phyloP scores from a whole-genome alignment of 2,113 vertebrate species.

The Pelecanoides urinatrix region DNA sequence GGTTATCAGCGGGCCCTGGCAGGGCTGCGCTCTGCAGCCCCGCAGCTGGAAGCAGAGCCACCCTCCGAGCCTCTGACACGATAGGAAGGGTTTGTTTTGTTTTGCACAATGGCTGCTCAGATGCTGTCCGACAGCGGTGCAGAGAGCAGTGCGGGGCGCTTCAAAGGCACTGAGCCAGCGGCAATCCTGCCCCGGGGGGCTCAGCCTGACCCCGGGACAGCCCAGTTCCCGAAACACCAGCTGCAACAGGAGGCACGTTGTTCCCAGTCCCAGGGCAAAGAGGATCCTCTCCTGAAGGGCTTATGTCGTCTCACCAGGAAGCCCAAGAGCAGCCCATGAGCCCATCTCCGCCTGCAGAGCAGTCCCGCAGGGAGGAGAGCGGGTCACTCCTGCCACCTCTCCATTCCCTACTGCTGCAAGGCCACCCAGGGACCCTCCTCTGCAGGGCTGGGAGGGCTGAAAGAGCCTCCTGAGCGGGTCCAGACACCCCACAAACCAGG shows the following conservation, averaged over 20 bases:
- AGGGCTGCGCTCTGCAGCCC: background rate
- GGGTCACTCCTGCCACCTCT: background rate
- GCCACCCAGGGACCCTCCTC: background rate
- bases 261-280: background rate
- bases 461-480: background rate
- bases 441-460: background rate
- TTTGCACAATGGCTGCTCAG: slow-evolving; percentile 20
- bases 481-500: background rate
- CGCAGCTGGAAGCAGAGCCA: slow-evolving; percentile 11
- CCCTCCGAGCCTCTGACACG: background rate
- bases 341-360: background rate
- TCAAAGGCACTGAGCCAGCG: background rate
- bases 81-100: slow-evolving; percentile 25
- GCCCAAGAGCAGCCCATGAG: background rate
- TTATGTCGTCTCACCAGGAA: background rate
- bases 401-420: background rate
- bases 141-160: background rate
- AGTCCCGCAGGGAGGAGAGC: background rate
- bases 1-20: slow-evolving; percentile 21
- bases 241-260: background rate
- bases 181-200: rapidly evolving
- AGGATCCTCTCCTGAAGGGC: background rate
- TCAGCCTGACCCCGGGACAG: background rate
- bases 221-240: rapidly evolving
- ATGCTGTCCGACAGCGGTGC: background rate